Base-by-base conservation (phyloP, 1,140 invertebrate species). In the Aphelenchoides besseyi region DNA sequence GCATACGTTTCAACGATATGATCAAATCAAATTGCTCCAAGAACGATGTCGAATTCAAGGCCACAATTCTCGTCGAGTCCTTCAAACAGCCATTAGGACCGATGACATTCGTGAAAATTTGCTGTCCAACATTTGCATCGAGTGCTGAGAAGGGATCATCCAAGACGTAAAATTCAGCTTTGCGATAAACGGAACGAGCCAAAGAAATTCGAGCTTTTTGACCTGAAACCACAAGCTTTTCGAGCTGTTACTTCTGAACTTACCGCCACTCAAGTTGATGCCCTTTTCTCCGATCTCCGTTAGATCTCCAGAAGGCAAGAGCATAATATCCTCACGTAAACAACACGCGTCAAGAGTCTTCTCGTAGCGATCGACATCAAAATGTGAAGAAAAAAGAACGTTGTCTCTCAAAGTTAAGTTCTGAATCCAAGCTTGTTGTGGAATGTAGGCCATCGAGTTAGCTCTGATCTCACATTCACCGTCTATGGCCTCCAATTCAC, bases 151-250 rank as follows among this genome's bases (percentile, higher is more conserved):
- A 69, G 1, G 80, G 79, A 63, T 83, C 81, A 61, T 83, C 81
- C 2, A 83, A 68, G 18, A 84, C 57, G 52, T 83, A 83, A 16
- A 82, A 73, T 26, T 83, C 79, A n/a, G 82, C 73, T 30, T 82
- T 66, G 12, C 61, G 59, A 57, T 83, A 83, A 5, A 83, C 68
- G 1, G 71, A 71, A 16, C 71, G 2, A 26, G 89, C 89, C 16
- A 90, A 80, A 62, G 86, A 87, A 59, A 90, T 86, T 69, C 89
- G 81, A 74, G 89, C 88, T 72, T 88, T 89, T 82, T 90, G 89
- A 12, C n/a, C n/a, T n/a, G n/a, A n/a, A n/a, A n/a, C n/a, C n/a
- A n/a, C n/a, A n/a, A n/a, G n/a, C n/a, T n/a, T n/a, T n/a, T n/a
- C n/a, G n/a, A n/a, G 94, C 84, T 98, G 97, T 84, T 98, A 95